Percentiles rank a stretch among this genome's conserved stretches.
Conservation (phyloP, 2,888 invertebrate species). For the Acanthosepion pharaonis region DNA sequence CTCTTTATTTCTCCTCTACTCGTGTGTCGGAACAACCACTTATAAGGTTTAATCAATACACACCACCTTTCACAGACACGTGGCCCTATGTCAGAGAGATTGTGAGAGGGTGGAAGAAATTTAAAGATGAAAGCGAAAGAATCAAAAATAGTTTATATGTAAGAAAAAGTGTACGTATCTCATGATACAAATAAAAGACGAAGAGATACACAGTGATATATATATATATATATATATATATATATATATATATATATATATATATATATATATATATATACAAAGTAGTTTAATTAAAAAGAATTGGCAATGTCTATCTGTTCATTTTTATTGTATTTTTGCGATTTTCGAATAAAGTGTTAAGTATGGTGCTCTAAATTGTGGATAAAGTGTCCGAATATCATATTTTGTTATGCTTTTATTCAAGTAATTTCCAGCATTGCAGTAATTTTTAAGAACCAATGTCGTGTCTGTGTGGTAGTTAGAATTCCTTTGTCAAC, state of each 20-base stretch:
- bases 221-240: not conserved
- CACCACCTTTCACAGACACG: constrained; percentile 33
- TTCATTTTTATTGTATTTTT: no score
- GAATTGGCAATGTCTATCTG: no score
- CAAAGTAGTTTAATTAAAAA: no score
- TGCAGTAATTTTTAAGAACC: no score
- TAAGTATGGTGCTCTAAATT: no score
- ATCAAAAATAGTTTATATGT: not conserved
- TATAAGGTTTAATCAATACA: constrained; percentile 11
- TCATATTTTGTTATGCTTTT: no score
- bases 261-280: not conserved
- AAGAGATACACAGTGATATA: not conserved
- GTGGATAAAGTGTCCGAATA: no score
- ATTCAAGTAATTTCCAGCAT: no score
- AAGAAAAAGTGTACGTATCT: not conserved
- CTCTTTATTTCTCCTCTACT: not conserved
- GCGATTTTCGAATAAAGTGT: no score
- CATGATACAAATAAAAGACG: not conserved
- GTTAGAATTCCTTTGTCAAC: no score
- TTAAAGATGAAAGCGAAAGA: not conserved
- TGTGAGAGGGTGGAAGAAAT: not conserved
- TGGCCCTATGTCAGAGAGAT: not conserved
- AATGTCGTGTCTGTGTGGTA: no score
- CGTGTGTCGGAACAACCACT: constrained; percentile 33
- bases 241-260: not conserved